Evolutionary conservation across 1,140 invertebrate species (phyloP).

Genomic region (Drosophila albomicans): DNA sequence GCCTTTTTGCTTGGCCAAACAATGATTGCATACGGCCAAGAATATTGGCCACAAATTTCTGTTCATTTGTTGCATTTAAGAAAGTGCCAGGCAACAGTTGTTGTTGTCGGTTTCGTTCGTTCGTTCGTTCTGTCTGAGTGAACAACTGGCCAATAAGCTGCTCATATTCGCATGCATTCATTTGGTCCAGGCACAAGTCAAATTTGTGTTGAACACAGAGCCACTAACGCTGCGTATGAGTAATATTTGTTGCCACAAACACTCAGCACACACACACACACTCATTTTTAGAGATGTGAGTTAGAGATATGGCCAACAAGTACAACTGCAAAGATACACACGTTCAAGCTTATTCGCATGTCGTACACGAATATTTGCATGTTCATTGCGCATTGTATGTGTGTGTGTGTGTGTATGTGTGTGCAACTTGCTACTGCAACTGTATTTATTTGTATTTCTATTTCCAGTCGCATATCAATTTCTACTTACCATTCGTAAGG

Average conservation of each 20-base stretch:
- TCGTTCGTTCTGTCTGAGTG: constrained; percentile 13
- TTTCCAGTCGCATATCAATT: background rate
- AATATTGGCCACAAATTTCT: constrained; percentile 39
- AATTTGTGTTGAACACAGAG: background rate
- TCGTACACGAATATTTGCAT: background rate
- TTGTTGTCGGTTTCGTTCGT: constrained; percentile 5
- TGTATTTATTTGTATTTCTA: background rate
- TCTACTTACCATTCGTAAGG: background rate
- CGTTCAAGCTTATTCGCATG: background rate
- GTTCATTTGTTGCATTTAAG: constrained; percentile 43
- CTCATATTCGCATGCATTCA: constrained; percentile 27
- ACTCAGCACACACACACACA: constrained; percentile 6
- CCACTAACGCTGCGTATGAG: constrained; percentile 36
- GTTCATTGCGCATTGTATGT: background rate
- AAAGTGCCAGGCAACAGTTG: constrained; percentile 12
- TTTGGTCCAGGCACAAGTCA: constrained; percentile 18
- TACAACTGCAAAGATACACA: background rate
- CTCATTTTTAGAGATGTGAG: background rate
- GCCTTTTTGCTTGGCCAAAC: constrained; percentile 23
- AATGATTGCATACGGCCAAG: constrained; percentile 23
- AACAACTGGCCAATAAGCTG: constrained; percentile 38
- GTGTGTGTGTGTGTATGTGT: too few species aligned
- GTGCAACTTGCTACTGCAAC: background rate
- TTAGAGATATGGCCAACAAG: background rate
- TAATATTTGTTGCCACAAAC: constrained; percentile 32